A percentile compares a stretch with the other conserved stretches of the same genome.
phyloP scores from a whole-genome alignment of 2,797 vertebrate genomes.

The Myotis pilosus region DNA sequence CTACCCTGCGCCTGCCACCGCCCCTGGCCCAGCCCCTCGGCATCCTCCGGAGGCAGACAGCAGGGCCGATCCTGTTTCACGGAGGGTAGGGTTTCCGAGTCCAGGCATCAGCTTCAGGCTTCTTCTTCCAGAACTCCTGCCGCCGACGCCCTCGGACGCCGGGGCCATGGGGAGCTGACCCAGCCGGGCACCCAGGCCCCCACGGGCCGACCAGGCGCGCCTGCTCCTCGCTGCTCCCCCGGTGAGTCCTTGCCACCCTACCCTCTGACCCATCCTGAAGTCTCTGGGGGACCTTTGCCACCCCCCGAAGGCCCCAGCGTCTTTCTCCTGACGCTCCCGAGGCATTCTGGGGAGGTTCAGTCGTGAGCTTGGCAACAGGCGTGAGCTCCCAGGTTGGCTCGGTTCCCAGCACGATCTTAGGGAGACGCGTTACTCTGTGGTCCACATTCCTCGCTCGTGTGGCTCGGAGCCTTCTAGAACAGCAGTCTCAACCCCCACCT shows the following conservation, averaged over 20 bases:
- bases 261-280: neutral
- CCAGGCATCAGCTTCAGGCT: slow-evolving; percentile 13
- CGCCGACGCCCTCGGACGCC: neutral
- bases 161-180: neutral
- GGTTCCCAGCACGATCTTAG: neutral
- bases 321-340: neutral
- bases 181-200: neutral
- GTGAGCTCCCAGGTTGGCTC: neutral
- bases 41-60: neutral
- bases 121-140: neutral
- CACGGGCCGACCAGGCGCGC: neutral
- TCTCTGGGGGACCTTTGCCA: neutral
- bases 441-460: neutral
- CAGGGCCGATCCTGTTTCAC: slow-evolving; percentile 65
- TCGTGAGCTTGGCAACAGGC: neutral
- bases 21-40: neutral
- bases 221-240: neutral
- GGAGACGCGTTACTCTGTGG: neutral
- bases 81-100: slow-evolving; percentile 70
- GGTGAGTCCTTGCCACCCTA: slow-evolving; percentile 61
- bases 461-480: neutral
- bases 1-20: neutral
- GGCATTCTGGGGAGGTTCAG: slow-evolving; percentile 37
- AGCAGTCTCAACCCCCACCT: neutral
- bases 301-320: neutral